Evolutionary conservation across 2,888 invertebrate species (phyloP), one percentile per base, ranked within the genome.

Genomic region (Apantesis nais): DNA sequence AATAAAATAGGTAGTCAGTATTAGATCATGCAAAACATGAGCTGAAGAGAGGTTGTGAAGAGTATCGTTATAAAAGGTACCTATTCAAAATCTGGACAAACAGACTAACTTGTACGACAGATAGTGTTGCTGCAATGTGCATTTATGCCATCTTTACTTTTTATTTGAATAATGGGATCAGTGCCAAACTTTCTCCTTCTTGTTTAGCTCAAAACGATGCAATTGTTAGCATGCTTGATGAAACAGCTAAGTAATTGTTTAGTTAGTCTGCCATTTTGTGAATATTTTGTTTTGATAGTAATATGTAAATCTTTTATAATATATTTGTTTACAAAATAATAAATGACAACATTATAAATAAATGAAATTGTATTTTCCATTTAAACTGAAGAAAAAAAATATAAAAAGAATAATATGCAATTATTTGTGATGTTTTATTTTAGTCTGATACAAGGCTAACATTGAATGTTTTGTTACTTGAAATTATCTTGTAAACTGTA

Each of bases 271-370:
- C 95, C 95, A 95, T 94, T 93, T 94, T 95, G 95, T 95, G 95
- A 95, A 95, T 95, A 95, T 94, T 94, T 95, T 94, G 95, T 95
- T 94, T 94, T 94, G 93, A 95, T 95, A 95, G 94, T 94, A 94
- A 94, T 95, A 94, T 95, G 95, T 95, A 95, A 95, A 95, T 94
- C 95, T 95, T 95, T 95, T 95, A 94, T 95, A 95, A 95, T 94
- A 95, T 94, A 95, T 95, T 95, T 95, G 95, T 94, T 95, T 95
- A 95, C 94, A 93, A 93, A 94, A 94, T 52, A 92, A 92, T 93
- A 93, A 94, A 95, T 94, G 93, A 95, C 94, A 95, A 95, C 94
- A 94, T 92, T 94, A 94, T 94, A 93, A 95, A 92, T 94, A 94
- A 94, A 93, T 93, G 92, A 94, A 94, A 94, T 91, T 95, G 94